Evolutionary conservation across 2,888 invertebrate genomes (phyloP).

Genomic region (Lasioglossum zephyrum): DNA sequence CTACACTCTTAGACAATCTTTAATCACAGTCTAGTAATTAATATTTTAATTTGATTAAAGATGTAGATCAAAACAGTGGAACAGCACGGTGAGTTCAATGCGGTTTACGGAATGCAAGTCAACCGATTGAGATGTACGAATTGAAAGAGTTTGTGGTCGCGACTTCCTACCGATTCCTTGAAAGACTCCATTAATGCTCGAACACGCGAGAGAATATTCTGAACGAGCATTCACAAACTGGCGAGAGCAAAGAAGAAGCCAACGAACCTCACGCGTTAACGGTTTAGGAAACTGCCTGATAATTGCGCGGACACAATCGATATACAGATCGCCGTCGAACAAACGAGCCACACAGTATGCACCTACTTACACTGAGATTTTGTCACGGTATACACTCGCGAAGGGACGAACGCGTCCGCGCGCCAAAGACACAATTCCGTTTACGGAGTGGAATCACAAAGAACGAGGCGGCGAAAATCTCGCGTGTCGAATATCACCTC

Average conservation of each 20-base stretch:
- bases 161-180: not conserved
- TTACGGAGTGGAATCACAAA: slow-evolving; percentile 25
- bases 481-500: slow-evolving; percentile 39
- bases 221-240: slow-evolving; percentile 8
- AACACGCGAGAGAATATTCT: slow-evolving; percentile 5
- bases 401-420: not conserved
- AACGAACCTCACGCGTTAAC: slow-evolving; percentile 53
- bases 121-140: not conserved
- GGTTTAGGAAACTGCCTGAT: slow-evolving; percentile 33
- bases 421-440: slow-evolving; percentile 9
- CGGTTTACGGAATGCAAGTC: not conserved
- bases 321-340: not conserved
- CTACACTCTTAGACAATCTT: no score
- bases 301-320: slow-evolving; percentile 41
- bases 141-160: slow-evolving; percentile 8
- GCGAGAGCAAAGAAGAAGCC: slow-evolving; percentile 31
- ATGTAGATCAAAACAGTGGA: not conserved
- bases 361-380: not conserved
- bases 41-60: no score
- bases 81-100: not conserved
- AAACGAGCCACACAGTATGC: not conserved
- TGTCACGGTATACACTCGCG: not conserved
- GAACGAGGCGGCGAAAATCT: slow-evolving; percentile 23
- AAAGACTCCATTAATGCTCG: slow-evolving; percentile 34
- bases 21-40: no score